phyloP scores from a whole-genome alignment of 2,888 invertebrate species.

The Thumatha senex region DNA sequence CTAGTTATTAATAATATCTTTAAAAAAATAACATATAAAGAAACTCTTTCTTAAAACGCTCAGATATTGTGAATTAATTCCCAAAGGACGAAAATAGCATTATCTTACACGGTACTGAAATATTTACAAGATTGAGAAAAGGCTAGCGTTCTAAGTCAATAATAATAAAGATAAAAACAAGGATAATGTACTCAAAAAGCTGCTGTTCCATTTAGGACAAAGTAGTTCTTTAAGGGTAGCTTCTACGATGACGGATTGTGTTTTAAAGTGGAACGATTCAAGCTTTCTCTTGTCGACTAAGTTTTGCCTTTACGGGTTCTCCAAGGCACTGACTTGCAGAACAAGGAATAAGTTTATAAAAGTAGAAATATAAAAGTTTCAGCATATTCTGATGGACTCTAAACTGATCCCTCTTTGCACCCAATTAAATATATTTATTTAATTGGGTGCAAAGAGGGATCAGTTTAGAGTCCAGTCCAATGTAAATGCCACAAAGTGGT shows the following conservation, averaged over 20 bases:
- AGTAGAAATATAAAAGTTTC: slow-evolving; percentile 1
- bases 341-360: slow-evolving; percentile 5
- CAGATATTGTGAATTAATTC: background rate
- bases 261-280: slow-evolving; percentile 57
- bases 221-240: slow-evolving; percentile 24
- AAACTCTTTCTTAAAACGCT: no score
- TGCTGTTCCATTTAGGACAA: slow-evolving; percentile 19
- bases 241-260: slow-evolving; percentile 49
- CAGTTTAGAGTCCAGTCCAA: background rate
- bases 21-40: no score
- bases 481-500: no score
- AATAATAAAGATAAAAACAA: slow-evolving; percentile 19
- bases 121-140: slow-evolving; percentile 2
- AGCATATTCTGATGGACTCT: background rate
- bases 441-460: no score
- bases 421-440: no score
- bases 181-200: slow-evolving; percentile 28
- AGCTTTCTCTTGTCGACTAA: slow-evolving; percentile 52
- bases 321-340: slow-evolving; percentile 42
- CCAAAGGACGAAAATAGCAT: slow-evolving; percentile 1
- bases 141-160: slow-evolving; percentile 15
- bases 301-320: slow-evolving; percentile 55
- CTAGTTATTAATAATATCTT: no score
- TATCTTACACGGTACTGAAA: background rate
- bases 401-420: background rate